These are phyloP conservation scores for Orius insidiosus DNA, from an alignment of 1,140 invertebrate genomes.

Conservation along the genomic window DNA sequence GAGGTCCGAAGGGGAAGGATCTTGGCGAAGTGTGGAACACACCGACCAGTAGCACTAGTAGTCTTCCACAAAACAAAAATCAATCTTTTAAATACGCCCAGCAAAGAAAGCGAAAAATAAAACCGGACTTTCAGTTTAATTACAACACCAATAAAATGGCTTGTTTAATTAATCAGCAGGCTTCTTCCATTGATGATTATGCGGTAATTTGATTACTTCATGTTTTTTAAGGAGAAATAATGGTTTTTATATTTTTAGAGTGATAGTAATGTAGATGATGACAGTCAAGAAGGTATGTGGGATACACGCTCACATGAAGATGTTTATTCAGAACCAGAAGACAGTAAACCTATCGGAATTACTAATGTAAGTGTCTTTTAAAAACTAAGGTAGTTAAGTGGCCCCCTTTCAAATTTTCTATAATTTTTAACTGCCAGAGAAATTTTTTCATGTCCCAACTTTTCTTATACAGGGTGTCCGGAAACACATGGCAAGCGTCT, in stretches of 20 bases:
- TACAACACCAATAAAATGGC: constrained; percentile 6
- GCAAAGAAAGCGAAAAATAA: constrained; percentile 12
- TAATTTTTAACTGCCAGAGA: no score
- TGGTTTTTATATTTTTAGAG: constrained; percentile 1
- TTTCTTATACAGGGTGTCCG: no score
- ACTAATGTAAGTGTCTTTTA: constrained; percentile 10
- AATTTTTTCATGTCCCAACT: no score
- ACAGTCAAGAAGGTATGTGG: constrained; percentile 16
- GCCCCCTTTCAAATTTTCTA: no score
- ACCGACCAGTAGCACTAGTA: constrained; percentile 7
- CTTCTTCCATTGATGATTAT: constrained; percentile 10
- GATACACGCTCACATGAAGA: constrained; percentile 16
- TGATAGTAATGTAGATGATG: constrained; percentile 12
- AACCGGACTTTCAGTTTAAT: constrained; percentile 5
- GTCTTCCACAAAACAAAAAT: no score
- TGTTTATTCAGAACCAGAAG: constrained; percentile 14
- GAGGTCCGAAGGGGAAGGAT: constrained; percentile 26
- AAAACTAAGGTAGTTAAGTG: no score
- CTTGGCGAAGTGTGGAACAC: constrained; percentile 19
- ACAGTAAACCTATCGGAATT: constrained; percentile 6
- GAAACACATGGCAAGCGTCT: no score
- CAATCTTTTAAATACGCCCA: neutral
- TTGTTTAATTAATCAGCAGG: constrained; percentile 3
- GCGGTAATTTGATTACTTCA: constrained; percentile 9
- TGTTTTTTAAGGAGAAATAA: no score